These are phyloP conservation scores for Anseranas semipalmata DNA, from an alignment of 2,113 vertebrate genomes.

Conservation along the genomic window DNA sequence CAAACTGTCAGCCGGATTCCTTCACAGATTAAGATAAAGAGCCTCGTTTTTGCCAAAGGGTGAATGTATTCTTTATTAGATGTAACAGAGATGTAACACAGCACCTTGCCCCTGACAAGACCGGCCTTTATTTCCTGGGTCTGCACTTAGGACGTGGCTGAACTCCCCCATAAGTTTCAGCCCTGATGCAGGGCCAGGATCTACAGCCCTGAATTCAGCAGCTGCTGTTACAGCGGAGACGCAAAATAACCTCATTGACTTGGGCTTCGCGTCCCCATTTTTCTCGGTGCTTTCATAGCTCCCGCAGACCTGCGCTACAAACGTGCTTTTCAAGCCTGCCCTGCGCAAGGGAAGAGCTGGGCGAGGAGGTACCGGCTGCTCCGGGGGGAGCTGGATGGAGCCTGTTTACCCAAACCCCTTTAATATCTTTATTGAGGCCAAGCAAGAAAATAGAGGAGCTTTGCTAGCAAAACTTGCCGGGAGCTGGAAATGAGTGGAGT, in stretches of 20 bases:
- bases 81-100: slow-evolving; percentile 33
- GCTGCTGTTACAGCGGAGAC: neutral
- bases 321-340: slow-evolving; percentile 29
- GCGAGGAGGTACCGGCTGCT: neutral
- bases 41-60: slow-evolving; percentile 27
- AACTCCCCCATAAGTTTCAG: neutral
- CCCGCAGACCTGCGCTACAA: neutral
- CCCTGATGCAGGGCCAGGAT: slow-evolving; percentile 33
- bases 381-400: slow-evolving; percentile 10
- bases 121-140: slow-evolving; percentile 51
- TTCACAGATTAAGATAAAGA: slow-evolving; percentile 41
- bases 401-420: neutral
- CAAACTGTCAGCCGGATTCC: neutral
- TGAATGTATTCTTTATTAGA: slow-evolving; percentile 57
- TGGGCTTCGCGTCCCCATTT: neutral
- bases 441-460: neutral
- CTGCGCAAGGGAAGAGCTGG: neutral
- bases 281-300: slow-evolving; percentile 6
- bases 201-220: slow-evolving; percentile 3
- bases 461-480: neutral
- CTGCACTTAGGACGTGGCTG: neutral
- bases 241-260: slow-evolving; percentile 40
- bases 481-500: neutral
- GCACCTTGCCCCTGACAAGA: slow-evolving; percentile 56
- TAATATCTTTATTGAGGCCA: neutral